A percentile compares a stretch with the other conserved stretches of the same genome.
Conservation (phyloP, 2,113 vertebrate genomes). For the Charina bottae region DNA sequence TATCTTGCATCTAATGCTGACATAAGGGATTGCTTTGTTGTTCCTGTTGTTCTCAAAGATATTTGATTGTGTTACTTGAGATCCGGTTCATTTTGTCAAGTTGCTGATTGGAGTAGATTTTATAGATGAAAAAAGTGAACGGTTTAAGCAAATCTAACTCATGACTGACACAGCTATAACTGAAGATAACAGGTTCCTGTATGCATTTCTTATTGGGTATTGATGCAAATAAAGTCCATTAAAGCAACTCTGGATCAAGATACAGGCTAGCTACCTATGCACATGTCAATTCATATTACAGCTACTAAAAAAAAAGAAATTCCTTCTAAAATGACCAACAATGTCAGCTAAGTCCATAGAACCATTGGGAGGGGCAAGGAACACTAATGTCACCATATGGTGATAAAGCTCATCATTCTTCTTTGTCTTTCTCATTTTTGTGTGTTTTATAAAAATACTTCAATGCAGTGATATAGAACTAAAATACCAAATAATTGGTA, state of each 20-base stretch:
- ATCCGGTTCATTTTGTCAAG: conserved; percentile 26
- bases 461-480: background rate
- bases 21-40: conserved; percentile 57
- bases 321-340: background rate
- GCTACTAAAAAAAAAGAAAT: background rate
- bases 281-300: conserved; percentile 7
- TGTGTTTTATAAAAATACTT: background rate
- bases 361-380: background rate
- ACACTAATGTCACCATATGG: background rate
- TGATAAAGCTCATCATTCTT: background rate
- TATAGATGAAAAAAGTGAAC: conserved; percentile 11
- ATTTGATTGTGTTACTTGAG: conserved; percentile 49
- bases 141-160: conserved; percentile 22
- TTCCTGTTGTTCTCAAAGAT: conserved; percentile 48
- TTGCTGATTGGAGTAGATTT: conserved; percentile 47
- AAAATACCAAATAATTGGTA: background rate
- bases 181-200: conserved; percentile 20
- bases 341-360: background rate
- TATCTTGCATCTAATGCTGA: conserved; percentile 57
- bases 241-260: conserved; percentile 5
- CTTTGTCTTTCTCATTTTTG: background rate
- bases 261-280: conserved; percentile 10
- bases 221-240: conserved; percentile 36
- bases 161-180: background rate
- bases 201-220: conserved; percentile 31